These are phyloP conservation scores for Cheiracanthium punctorium DNA, from an alignment of 2,888 invertebrate species.

Conservation along the genomic window DNA sequence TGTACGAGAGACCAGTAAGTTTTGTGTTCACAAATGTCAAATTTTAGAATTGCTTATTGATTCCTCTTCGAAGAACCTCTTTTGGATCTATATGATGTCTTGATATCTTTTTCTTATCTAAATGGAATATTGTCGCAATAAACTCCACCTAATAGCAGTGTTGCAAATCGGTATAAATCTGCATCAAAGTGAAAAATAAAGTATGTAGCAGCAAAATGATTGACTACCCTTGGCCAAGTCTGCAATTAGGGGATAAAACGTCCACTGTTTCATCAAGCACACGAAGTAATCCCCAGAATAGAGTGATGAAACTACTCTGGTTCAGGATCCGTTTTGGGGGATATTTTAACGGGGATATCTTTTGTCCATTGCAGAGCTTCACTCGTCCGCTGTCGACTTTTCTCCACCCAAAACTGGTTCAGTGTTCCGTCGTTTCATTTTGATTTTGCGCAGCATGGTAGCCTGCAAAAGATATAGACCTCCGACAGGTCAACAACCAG, in stretches of 20 bases:
- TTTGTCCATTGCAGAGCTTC: slow-evolving; percentile 11
- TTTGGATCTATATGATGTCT: no score
- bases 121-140: no score
- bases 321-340: background rate
- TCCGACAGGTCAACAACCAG: background rate
- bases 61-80: no score
- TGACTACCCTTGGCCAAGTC: background rate
- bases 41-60: no score
- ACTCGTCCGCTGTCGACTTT: slow-evolving; percentile 45
- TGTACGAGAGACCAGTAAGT: no score
- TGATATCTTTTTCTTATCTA: no score
- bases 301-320: background rate
- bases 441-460: slow-evolving; percentile 99
- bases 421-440: slow-evolving; percentile 97
- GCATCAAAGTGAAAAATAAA: no score
- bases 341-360: no score
- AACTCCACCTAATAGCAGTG: no score
- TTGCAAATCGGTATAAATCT: no score
- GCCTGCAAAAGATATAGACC: slow-evolving; percentile 82
- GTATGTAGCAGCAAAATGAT: slow-evolving; percentile 7
- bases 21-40: no score
- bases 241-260: background rate
- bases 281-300: background rate
- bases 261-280: no score
- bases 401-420: slow-evolving; percentile 77